phyloP scores from a whole-genome alignment of 2,113 vertebrate species.

The Lichenostomus cassidix region DNA sequence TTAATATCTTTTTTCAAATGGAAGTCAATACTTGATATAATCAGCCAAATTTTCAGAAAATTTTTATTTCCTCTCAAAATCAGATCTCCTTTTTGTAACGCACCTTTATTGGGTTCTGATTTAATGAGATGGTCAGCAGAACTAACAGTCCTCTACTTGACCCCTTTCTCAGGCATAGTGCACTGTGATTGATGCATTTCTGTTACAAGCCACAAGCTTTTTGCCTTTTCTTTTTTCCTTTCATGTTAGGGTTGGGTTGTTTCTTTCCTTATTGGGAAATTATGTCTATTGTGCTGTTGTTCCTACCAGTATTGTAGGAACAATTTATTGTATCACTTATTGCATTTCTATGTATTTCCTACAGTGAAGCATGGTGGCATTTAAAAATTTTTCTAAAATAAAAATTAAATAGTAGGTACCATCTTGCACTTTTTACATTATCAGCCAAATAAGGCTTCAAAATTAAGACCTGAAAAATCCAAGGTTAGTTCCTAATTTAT shows the following conservation, averaged over 20 bases:
- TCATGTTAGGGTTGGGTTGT: background rate
- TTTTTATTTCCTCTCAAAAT: background rate
- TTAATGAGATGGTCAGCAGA: background rate
- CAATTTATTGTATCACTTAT: background rate
- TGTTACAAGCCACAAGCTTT: background rate
- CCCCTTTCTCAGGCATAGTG: background rate
- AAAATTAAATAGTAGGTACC: background rate
- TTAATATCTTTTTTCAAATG: background rate
- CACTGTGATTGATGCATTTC: background rate
- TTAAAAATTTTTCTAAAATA: background rate
- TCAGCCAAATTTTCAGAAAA: background rate
- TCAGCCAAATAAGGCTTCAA: background rate
- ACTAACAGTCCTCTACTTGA: background rate
- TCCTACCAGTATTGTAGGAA: background rate
- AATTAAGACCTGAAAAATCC: background rate
- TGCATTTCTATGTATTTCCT: background rate
- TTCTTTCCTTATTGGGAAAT: background rate
- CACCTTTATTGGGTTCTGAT: background rate
- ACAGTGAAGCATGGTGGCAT: background rate
- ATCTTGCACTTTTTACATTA: background rate
- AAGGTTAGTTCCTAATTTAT: background rate
- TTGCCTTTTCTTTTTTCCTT: background rate
- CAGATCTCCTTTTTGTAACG: background rate
- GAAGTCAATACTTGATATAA: background rate
- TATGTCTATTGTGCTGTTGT: background rate